These are phyloP conservation scores for Martes martes DNA, from an alignment of 2,113 vertebrate species.

Conservation along the genomic window DNA sequence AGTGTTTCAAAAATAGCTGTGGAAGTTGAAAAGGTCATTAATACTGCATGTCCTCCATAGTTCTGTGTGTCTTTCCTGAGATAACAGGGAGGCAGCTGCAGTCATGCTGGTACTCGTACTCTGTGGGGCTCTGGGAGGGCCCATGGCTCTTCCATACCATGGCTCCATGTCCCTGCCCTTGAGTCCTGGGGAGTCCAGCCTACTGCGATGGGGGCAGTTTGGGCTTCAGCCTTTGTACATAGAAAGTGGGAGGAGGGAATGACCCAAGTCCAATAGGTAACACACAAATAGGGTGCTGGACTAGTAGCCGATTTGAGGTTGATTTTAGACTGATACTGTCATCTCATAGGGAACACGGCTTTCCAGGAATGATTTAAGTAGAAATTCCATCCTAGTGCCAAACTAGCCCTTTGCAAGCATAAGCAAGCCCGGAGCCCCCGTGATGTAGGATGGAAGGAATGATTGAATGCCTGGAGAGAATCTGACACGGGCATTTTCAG, in stretches of 20 bases:
- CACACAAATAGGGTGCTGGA: neutral
- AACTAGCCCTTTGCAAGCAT: neutral
- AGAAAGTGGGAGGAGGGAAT: neutral
- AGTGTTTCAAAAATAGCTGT: neutral
- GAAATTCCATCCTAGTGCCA: neutral
- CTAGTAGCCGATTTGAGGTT: neutral
- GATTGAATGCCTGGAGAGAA: neutral
- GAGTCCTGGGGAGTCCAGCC: neutral
- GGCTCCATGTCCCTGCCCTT: neutral
- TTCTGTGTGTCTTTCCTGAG: neutral
- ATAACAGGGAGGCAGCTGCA: neutral
- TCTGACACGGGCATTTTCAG: neutral
- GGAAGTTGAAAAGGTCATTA: neutral
- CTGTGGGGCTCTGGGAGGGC: neutral
- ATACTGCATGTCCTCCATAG: neutral
- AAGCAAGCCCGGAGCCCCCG: neutral
- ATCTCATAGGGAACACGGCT: neutral
- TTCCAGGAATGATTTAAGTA: constrained; percentile 29
- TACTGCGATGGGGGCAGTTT: neutral
- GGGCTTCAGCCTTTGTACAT: neutral
- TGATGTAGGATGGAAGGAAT: neutral
- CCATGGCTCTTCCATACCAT: neutral
- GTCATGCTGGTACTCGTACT: neutral
- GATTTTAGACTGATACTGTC: neutral
- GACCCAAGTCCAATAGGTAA: neutral